phyloP scores from a whole-genome alignment of 2,888 invertebrate genomes.

The Pyrgus malvae region DNA sequence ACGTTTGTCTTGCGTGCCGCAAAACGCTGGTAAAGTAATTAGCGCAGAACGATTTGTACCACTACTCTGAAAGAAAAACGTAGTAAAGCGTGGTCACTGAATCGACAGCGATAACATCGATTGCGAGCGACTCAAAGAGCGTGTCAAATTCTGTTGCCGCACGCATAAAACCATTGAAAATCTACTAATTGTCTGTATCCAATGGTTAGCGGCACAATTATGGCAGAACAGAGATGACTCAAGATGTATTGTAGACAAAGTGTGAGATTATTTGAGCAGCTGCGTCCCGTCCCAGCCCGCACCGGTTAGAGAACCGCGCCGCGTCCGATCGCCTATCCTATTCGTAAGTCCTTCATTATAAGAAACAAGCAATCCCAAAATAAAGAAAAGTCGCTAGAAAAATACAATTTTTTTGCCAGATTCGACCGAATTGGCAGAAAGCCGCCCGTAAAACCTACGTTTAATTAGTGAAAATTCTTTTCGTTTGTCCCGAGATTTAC shows the following conservation, averaged over 20 bases:
- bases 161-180: too few species aligned
- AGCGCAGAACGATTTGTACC: conserved; percentile 58
- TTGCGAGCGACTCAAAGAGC: conserved; percentile 40
- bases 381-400: conserved; percentile 52
- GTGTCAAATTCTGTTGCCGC: conserved; percentile 48
- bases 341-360: conserved; percentile 45
- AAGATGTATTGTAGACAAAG: conserved; percentile 65
- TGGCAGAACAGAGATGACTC: conserved; percentile 55
- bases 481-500: conserved; percentile 65
- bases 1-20: conserved; percentile 56
- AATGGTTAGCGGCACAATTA: conserved; percentile 67
- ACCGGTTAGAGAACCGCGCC: conserved; percentile 39
- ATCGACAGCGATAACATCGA: conserved; percentile 51
- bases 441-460: conserved; percentile 54
- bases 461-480: conserved; percentile 70
- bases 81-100: conserved; percentile 42
- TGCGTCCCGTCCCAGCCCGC: conserved; percentile 47
- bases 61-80: conserved; percentile 51
- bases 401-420: conserved; percentile 59
- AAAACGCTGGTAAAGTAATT: conserved; percentile 56
- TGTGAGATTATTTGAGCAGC: conserved; percentile 70
- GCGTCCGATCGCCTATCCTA: conserved; percentile 35
- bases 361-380: conserved; percentile 48
- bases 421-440: conserved; percentile 55
- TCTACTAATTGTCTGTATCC: too few species aligned